Conservation (phyloP, 2,888 invertebrate genomes). For the Trichopoda pennipes region DNA sequence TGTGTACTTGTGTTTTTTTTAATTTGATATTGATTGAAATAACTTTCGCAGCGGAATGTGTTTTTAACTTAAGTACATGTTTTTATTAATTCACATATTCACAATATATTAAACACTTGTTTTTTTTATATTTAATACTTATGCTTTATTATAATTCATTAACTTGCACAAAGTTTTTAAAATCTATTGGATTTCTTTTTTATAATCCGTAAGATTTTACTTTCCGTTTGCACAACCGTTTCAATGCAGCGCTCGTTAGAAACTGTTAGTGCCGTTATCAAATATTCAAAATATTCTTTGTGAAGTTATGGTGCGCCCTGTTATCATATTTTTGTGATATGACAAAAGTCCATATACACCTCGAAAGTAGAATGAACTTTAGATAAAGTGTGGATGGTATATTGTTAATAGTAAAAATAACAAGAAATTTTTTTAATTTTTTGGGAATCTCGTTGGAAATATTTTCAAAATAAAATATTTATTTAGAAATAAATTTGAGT, state of each 20-base stretch:
- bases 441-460: background rate
- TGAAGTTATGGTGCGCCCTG: slow-evolving; percentile 43
- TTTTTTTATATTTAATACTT: background rate
- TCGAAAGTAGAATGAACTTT: slow-evolving; percentile 33
- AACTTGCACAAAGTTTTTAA: slow-evolving; percentile 29
- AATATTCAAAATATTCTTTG: slow-evolving; percentile 12
- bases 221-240: slow-evolving; percentile 62
- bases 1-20: too few species aligned
- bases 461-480: background rate
- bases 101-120: background rate
- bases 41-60: too few species aligned
- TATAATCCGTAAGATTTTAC: background rate
- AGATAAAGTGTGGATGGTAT: slow-evolving; percentile 41
- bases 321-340: slow-evolving; percentile 33
- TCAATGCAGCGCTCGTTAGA: slow-evolving; percentile 59
- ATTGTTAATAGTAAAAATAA: background rate
- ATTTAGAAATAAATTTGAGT: too few species aligned
- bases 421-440: background rate
- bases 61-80: background rate
- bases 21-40: too few species aligned
- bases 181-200: background rate
- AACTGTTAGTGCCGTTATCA: slow-evolving; percentile 52
- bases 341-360: slow-evolving; percentile 30
- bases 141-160: slow-evolving; percentile 14
- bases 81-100: background rate